Percentiles rank a stretch among this genome's conserved stretches.
These are phyloP conservation scores for Potamarius usumacintae DNA, from an alignment of 2,113 vertebrate genomes.

Conservation along the genomic window DNA sequence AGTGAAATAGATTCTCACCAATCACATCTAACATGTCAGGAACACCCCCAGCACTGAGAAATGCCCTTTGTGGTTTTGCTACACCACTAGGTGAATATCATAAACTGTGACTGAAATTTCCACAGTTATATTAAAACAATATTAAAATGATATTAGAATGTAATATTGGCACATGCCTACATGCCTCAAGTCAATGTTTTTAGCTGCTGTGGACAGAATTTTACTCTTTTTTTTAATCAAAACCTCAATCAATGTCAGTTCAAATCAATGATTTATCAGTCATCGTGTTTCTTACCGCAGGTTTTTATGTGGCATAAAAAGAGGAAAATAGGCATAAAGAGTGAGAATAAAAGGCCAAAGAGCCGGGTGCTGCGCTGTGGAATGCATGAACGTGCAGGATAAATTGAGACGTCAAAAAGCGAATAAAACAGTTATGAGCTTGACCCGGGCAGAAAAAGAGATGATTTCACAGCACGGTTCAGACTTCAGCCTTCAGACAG, in stretches of 20 bases:
- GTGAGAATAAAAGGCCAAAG: slow-evolving; percentile 50
- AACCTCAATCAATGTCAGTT: background rate
- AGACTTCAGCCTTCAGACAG: slow-evolving; percentile 63
- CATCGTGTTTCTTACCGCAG: slow-evolving; percentile 50
- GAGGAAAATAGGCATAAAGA: slow-evolving; percentile 57
- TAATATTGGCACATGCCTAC: background rate
- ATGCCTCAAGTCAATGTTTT: background rate
- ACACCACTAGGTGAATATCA: background rate
- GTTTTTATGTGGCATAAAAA: slow-evolving; percentile 52
- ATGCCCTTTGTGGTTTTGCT: slow-evolving; percentile 17
- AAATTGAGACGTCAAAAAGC: slow-evolving; percentile 64
- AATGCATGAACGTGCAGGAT: slow-evolving; percentile 52
- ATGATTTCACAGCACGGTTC: slow-evolving; percentile 71
- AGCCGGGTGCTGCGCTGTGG: slow-evolving; percentile 16
- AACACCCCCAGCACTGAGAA: background rate
- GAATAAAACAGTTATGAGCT: slow-evolving; percentile 57
- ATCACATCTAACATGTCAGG: background rate
- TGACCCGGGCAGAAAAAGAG: slow-evolving; percentile 68
- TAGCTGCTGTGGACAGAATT: slow-evolving; percentile 2
- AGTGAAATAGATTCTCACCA: background rate
- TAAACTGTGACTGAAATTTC: background rate
- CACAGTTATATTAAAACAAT: background rate
- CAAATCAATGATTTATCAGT: slow-evolving; percentile 26
- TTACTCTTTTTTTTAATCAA: background rate
- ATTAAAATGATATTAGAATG: slow-evolving; percentile 1